Conservation (phyloP, 2,797 vertebrate species). For the Falco peregrinus region DNA sequence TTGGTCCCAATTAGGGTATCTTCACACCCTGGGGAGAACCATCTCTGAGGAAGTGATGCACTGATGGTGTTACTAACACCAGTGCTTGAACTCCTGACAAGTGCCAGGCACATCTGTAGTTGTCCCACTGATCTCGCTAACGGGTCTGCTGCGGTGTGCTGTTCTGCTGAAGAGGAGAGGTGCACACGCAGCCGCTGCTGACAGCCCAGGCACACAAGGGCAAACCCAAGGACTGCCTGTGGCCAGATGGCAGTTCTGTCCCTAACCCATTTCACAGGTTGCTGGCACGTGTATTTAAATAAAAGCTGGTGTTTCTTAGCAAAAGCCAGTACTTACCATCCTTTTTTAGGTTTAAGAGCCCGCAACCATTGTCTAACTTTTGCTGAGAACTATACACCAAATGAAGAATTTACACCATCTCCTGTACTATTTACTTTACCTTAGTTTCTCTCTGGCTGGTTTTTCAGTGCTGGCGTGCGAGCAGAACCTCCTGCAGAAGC, state of each 20-base stretch:
- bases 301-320: background rate
- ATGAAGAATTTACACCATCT: background rate
- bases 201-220: background rate
- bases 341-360: background rate
- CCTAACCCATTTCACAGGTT: background rate
- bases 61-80: too few relatives aligned
- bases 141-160: fast-evolving
- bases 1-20: fast-evolving
- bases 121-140: background rate
- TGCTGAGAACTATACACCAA: background rate
- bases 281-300: background rate
- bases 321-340: background rate
- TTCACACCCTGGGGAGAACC: background rate
- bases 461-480: background rate
- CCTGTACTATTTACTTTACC: background rate
- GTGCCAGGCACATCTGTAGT: fast-evolving
- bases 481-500: conserved; percentile 30
- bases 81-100: background rate
- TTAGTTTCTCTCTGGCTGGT: background rate
- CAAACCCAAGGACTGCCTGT: background rate
- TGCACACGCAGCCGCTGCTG: fast-evolving
- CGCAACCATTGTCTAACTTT: background rate
- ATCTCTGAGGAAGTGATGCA: background rate
- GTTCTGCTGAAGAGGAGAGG: background rate
- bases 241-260: background rate